These are phyloP conservation scores for Tillus elongatus DNA, from an alignment of 2,888 invertebrate species.

Conservation along the genomic window DNA sequence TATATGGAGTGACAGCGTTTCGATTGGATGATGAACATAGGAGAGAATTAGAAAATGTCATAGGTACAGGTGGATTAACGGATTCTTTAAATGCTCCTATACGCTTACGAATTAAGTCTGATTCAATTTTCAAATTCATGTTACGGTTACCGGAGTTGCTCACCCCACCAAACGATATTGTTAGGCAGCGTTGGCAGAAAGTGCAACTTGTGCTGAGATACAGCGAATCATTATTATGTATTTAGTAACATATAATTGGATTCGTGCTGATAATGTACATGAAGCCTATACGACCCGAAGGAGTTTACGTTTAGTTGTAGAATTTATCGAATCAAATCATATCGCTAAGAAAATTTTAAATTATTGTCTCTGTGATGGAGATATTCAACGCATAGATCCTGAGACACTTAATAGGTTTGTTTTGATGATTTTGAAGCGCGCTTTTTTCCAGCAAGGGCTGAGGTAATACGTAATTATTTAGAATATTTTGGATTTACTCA, in stretches of 20 bases:
- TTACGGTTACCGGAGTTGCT: background rate
- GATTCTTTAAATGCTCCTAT: background rate
- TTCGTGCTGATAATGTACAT: background rate
- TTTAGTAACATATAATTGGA: background rate
- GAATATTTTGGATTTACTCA: slow-evolving; percentile 1
- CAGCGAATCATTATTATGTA: slow-evolving; percentile 7
- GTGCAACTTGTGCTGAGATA: slow-evolving; percentile 3
- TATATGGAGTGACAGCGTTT: slow-evolving; percentile 5
- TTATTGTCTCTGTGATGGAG: slow-evolving; percentile 4
- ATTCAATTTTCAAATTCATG: slow-evolving; percentile 6
- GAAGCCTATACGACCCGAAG: background rate
- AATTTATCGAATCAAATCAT: slow-evolving; percentile 3
- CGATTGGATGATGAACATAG: background rate
- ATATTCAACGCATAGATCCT: slow-evolving; percentile 3
- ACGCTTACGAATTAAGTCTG: background rate
- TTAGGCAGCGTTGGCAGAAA: slow-evolving; percentile 4
- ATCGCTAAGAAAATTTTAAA: slow-evolving; percentile 5
- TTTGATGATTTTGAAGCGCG: slow-evolving; percentile 5
- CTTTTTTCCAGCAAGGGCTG: background rate
- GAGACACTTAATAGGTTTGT: background rate
- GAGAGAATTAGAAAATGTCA: background rate
- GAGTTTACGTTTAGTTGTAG: background rate
- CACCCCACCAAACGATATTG: background rate
- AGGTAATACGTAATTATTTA: background rate
- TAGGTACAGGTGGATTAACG: background rate